These are phyloP conservation scores for Strigamia crassipes DNA, from an alignment of 2,888 invertebrate genomes.

Conservation along the genomic window DNA sequence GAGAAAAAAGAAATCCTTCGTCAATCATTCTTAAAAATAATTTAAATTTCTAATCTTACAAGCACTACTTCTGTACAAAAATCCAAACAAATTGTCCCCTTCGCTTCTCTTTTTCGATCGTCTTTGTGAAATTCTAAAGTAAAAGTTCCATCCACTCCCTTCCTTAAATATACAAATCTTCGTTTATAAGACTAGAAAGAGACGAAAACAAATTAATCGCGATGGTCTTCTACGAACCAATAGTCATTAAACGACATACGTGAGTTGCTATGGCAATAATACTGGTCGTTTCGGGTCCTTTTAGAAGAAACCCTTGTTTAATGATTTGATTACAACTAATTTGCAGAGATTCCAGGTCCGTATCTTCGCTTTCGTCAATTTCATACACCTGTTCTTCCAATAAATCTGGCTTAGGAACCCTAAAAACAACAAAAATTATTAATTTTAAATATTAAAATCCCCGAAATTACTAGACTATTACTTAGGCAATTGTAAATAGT, in stretches of 20 bases:
- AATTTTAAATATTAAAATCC: not conserved
- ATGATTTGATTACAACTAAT: slow-evolving; percentile 64
- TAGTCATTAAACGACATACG: slow-evolving; percentile 53
- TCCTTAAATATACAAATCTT: slow-evolving; percentile 83
- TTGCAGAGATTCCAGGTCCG: slow-evolving; percentile 65
- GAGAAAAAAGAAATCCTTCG: not conserved
- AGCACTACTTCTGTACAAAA: slow-evolving; percentile 87
- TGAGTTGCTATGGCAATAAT: slow-evolving; percentile 90
- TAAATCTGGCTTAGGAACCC: slow-evolving; percentile 64
- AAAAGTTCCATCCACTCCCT: slow-evolving; percentile 89
- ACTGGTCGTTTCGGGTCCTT: slow-evolving; percentile 87
- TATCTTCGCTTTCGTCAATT: slow-evolving; percentile 82
- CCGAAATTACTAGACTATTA: slow-evolving; percentile 56
- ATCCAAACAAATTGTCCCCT: slow-evolving; percentile 90
- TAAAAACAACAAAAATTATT: slow-evolving; percentile 52
- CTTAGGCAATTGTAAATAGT: slow-evolving; percentile 84
- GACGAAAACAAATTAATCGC: slow-evolving; percentile 41
- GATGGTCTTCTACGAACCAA: not conserved
- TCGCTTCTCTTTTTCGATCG: slow-evolving; percentile 86
- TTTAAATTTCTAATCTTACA: slow-evolving; percentile 62
- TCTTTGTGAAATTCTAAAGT: slow-evolving; percentile 91
- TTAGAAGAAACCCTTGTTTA: slow-evolving; percentile 87
- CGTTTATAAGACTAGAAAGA: slow-evolving; percentile 76
- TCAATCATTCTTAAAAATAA: not conserved
- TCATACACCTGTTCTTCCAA: slow-evolving; percentile 86